Conservation (phyloP, 2,113 vertebrate genomes). For the Lipophrys pholis region DNA sequence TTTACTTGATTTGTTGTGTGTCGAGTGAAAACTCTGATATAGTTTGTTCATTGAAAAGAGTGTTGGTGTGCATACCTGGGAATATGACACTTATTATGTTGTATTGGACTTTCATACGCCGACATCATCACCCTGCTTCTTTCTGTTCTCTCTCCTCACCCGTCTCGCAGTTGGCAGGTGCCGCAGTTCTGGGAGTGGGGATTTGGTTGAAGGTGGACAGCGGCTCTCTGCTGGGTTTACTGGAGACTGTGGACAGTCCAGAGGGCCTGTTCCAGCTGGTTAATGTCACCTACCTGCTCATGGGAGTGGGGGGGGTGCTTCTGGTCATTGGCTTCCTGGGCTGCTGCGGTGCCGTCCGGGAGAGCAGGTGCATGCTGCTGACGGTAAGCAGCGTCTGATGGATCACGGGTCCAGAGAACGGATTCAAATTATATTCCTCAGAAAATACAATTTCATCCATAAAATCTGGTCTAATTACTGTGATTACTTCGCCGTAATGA, state of each 20-base stretch:
- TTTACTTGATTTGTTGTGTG: background rate
- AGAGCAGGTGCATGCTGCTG: conserved; percentile 85
- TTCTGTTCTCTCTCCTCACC: background rate
- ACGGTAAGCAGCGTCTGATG: conserved; percentile 72
- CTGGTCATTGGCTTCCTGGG: conserved; percentile 86
- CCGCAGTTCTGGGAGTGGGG: conserved; percentile 80
- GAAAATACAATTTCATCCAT: too few relatives aligned
- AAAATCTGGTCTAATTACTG: too few relatives aligned
- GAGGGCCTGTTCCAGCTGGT: conserved; percentile 69
- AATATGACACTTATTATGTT: too few relatives aligned
- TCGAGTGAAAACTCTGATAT: background rate
- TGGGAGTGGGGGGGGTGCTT: conserved; percentile 79
- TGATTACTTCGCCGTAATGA: too few relatives aligned
- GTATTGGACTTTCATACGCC: background rate
- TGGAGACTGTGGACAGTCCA: conserved; percentile 37
- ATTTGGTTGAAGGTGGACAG: conserved; percentile 86
- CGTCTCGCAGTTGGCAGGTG: conserved; percentile 80
- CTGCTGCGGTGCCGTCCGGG: conserved; percentile 84
- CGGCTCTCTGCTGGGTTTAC: conserved; percentile 72
- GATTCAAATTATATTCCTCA: background rate
- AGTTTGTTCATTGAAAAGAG: too few relatives aligned
- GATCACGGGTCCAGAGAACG: background rate
- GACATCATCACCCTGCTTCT: background rate
- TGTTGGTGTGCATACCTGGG: too few relatives aligned
- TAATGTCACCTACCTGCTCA: conserved; percentile 83